Conservation (phyloP, 23 tunicate species). For the Corella eumyota region DNA sequence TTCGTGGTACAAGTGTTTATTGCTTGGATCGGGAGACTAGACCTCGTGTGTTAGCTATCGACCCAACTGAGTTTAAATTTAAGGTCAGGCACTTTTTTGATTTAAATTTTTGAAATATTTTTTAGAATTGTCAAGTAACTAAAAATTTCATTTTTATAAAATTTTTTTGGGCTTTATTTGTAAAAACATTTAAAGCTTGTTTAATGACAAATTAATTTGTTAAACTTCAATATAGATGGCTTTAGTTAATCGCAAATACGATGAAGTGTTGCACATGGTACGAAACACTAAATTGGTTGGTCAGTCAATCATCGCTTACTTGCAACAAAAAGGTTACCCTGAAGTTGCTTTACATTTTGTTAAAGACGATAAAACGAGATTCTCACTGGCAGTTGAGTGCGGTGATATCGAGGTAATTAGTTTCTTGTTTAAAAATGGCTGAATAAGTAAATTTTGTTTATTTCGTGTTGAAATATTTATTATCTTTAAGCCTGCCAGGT, state of each 20-base stretch:
- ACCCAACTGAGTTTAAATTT: constrained; percentile 95
- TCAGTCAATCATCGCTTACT: constrained; percentile 97
- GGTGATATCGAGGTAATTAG: constrained; percentile 81
- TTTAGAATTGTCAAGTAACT: too few species aligned
- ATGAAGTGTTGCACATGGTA: constrained; percentile 96
- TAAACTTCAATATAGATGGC: constrained; percentile 35
- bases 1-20: constrained; percentile 89
- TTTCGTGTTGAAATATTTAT: too few species aligned
- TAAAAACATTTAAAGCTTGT: background rate
- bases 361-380: constrained; percentile 94
- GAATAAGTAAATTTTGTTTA: too few species aligned
- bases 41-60: constrained; percentile 84
- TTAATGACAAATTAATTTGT: background rate
- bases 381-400: constrained; percentile 87
- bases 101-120: background rate
- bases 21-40: constrained; percentile 88
- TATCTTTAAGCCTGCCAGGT: too few species aligned
- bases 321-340: constrained; percentile 99
- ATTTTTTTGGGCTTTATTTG: background rate
- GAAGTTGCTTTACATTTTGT: constrained; percentile 98
- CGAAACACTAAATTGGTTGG: constrained; percentile 96
- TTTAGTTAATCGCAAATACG: constrained; percentile 88
- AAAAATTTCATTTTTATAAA: background rate
- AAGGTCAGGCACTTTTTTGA: constrained; percentile 23
- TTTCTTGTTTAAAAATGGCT: background rate